Base-by-base conservation (phyloP, 2,113 vertebrate species). In the Aythya baeri region DNA sequence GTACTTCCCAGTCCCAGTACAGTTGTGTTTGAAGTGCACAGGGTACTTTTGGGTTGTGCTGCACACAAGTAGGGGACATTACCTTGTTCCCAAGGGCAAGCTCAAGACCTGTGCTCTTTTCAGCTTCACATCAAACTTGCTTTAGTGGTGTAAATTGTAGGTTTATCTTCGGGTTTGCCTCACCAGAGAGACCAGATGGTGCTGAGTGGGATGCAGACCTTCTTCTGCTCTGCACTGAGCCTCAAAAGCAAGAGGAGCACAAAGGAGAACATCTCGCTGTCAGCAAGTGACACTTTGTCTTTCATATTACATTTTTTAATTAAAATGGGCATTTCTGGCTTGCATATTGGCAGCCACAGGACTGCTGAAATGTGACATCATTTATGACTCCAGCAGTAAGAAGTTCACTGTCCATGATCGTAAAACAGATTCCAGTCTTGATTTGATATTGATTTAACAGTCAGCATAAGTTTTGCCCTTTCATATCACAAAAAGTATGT, bases 381-480 rank as follows among this genome's bases (percentile, higher is more conserved):
- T 98, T 98, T 98, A 98, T 97, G 96, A 93, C 91, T 95, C 86
- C 76, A 63, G 89, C 88, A 94, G 93, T 95, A 96, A 89, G 94
- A 82, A 95, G 95, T 97, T 96, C 91, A 93, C 88, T 91, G 94
- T 96, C 81, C 81, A 54, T 84, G 91, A 94, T 97, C 76, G 3
- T 98, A 98, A 98, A 98, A 92, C 91, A 97, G 93, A 94, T 97
- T 97, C 93, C 91, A 97, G 90, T 94, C 93, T 94, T 97, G 97
- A 98, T 98, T 97, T 98, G 97, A 95, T 98, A 98, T 98, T 12
- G 97, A 98, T 98, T 98, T 97, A 97, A 71, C 96, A 96, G 97
- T 98, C 97, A 97, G 96, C 89, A 75, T 97, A 97, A 97, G 94
- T 96, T 96, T 97, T 97, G 91, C 90, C 68, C 91, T 97, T 97